Conservation (phyloP, 37 sponge, comb jelly and placozoan species). For the Beroe ovata region DNA sequence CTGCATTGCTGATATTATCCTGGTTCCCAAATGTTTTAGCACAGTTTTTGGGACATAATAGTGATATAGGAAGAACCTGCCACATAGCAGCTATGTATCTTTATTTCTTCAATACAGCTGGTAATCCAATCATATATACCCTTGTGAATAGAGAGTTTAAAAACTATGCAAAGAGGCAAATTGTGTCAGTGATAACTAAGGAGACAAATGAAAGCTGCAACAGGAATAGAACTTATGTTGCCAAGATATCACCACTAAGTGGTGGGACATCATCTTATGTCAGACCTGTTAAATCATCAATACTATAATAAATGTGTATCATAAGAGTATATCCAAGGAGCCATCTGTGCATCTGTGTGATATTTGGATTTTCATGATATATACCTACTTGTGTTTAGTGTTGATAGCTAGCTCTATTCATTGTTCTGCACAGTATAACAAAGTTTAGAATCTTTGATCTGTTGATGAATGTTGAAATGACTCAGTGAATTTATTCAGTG, state of each 20-base stretch:
- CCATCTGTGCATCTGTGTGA: too few species aligned
- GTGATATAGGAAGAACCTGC: neutral
- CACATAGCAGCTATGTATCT: conserved; percentile 19
- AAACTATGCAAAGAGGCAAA: conserved; percentile 28
- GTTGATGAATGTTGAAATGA: too few species aligned
- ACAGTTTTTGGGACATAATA: neutral
- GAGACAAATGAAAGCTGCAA: neutral
- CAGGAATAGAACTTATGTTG: conserved; percentile 45
- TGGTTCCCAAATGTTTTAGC: conserved; percentile 29
- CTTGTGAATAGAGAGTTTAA: conserved; percentile 53
- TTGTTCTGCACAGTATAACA: too few species aligned
- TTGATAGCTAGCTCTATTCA: too few species aligned
- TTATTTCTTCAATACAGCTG: conserved; percentile 40
- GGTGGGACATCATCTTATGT: conserved; percentile 10
- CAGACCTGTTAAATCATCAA: conserved; percentile 17
- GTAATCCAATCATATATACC: conserved; percentile 49
- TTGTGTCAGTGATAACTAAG: conserved; percentile 29
- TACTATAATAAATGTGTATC: too few species aligned
- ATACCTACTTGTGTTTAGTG: too few species aligned
- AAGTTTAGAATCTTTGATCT: too few species aligned
- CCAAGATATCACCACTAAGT: conserved; percentile 9
- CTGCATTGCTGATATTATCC: neutral
- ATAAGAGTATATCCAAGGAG: too few species aligned
- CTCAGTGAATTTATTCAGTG: too few species aligned
- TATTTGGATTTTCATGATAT: too few species aligned